Percentiles rank a stretch among this genome's conserved stretches.
Evolutionary conservation across 2,888 invertebrate species (phyloP).

Genomic region (Drosophila picticornis): DNA sequence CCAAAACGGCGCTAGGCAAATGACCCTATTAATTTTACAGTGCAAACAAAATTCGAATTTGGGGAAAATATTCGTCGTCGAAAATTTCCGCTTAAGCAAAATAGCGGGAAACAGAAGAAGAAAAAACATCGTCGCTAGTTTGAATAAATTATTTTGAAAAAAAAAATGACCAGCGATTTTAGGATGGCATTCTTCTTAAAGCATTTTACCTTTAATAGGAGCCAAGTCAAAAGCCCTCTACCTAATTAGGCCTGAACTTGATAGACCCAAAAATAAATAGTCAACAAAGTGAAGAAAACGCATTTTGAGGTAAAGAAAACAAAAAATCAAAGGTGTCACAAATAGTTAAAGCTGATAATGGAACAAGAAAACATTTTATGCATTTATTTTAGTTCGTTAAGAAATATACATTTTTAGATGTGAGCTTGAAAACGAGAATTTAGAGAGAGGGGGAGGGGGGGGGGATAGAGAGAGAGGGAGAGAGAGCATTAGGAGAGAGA

Average conservation of each 20-base stretch:
- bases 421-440: neutral
- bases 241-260: conserved; percentile 59
- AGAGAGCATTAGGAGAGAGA: neutral
- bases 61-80: conserved; percentile 23
- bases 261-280: conserved; percentile 32
- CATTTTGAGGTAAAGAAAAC: conserved; percentile 6
- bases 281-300: conserved; percentile 4
- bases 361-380: neutral
- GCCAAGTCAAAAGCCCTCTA: conserved; percentile 36
- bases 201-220: conserved; percentile 59
- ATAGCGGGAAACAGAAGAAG: conserved; percentile 18
- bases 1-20: conserved; percentile 58
- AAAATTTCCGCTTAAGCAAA: conserved; percentile 13
- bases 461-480: neutral
- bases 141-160: conserved; percentile 69
- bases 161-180: conserved; percentile 55
- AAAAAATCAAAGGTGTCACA: conserved; percentile 25
- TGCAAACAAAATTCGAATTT: conserved; percentile 13
- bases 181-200: conserved; percentile 21
- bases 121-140: conserved; percentile 27
- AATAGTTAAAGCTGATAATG: conserved; percentile 7
- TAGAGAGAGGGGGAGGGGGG: neutral
- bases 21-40: conserved; percentile 74
- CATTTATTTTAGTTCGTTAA: neutral
- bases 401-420: neutral